phyloP scores from a whole-genome alignment of 2,888 invertebrate species.

The Mantis religiosa region DNA sequence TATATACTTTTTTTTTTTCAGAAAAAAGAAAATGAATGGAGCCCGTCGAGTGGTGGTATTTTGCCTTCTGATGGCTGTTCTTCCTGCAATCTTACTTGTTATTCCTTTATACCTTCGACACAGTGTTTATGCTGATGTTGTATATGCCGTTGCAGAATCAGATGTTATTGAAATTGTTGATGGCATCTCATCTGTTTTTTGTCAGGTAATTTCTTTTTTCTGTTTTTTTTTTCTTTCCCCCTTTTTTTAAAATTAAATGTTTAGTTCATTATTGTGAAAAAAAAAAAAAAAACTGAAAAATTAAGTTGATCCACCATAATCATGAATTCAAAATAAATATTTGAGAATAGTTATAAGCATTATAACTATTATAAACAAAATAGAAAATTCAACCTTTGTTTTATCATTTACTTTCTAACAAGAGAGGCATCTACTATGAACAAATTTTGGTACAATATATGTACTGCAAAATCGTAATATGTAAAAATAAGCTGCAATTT shows the following conservation, averaged over 20 bases:
- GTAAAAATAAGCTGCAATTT: too few relatives aligned
- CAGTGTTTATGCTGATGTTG: conserved; percentile 70
- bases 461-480: too few relatives aligned
- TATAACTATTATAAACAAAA: too few relatives aligned
- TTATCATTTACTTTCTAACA: too few relatives aligned
- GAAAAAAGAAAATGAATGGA: conserved; percentile 65
- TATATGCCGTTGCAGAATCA: conserved; percentile 75
- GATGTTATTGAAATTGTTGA: conserved; percentile 79
- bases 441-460: too few relatives aligned
- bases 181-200: conserved; percentile 79
- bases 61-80: conserved; percentile 68
- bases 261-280: not conserved
- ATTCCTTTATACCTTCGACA: conserved; percentile 74
- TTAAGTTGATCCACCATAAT: too few relatives aligned
- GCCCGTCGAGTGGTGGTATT: conserved; percentile 72
- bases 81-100: conserved; percentile 71
- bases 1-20: conserved; percentile 13
- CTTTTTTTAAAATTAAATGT: not conserved
- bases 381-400: too few relatives aligned
- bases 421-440: too few relatives aligned
- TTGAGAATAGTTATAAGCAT: too few relatives aligned
- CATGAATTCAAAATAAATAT: too few relatives aligned
- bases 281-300: too few relatives aligned
- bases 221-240: not conserved
- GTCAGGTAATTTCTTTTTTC: conserved; percentile 45